Evolutionary conservation across 1,140 invertebrate genomes (phyloP).

Genomic region (Copidosoma floridanum): DNA sequence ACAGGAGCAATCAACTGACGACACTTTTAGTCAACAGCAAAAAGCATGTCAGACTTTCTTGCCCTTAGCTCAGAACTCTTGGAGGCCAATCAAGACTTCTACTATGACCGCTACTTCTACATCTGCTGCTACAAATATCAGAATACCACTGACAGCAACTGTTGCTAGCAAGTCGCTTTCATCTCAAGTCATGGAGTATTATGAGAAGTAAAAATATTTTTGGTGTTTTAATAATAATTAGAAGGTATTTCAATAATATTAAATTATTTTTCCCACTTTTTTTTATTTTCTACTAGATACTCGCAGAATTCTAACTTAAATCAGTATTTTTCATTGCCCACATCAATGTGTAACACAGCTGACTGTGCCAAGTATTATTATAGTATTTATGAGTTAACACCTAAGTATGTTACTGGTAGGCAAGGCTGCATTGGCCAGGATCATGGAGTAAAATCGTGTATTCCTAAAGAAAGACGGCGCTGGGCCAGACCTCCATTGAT

Average conservation of each 20-base stretch:
- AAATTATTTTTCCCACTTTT: not conserved
- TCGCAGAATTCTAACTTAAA: conserved; percentile 46
- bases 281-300: conserved; percentile 27
- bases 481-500: conserved; percentile 50
- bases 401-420: conserved; percentile 25
- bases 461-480: conserved; percentile 44
- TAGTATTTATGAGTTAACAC: conserved; percentile 38
- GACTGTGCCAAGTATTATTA: conserved; percentile 40
- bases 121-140: not conserved
- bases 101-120: conserved; percentile 11
- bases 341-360: conserved; percentile 30
- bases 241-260: not conserved
- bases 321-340: conserved; percentile 47
- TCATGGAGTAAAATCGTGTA: conserved; percentile 32
- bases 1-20: conserved; percentile 4
- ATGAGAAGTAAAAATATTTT: conserved; percentile 30
- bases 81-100: conserved; percentile 26
- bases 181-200: conserved; percentile 49
- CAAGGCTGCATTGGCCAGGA: conserved; percentile 36
- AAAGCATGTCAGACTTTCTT: not conserved
- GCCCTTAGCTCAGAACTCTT: conserved; percentile 22
- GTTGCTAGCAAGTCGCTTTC: conserved; percentile 39
- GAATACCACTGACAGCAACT: conserved; percentile 1
- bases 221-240: not conserved
- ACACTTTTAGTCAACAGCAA: too few species aligned